Conservation (phyloP, 2,797 vertebrate species). For the Onychomys leucogaster region DNA sequence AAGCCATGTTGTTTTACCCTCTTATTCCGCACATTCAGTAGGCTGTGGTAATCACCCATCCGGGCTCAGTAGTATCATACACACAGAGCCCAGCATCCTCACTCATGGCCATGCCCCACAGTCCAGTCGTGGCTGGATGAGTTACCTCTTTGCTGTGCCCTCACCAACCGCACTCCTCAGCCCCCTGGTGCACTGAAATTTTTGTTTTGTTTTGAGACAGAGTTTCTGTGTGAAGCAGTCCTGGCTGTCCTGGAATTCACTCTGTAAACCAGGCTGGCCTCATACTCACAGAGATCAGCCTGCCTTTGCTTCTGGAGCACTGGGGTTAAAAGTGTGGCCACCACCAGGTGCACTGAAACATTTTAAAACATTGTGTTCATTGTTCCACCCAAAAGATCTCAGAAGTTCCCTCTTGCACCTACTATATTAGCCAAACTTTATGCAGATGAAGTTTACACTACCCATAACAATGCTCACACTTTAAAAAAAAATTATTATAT, state of each 20-base stretch:
- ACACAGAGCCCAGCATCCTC: background rate
- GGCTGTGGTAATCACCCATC: accelerated
- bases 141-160: background rate
- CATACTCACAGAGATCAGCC: too few species aligned
- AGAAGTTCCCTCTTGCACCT: background rate
- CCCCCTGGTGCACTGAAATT: background rate
- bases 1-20: background rate
- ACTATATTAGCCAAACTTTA: background rate
- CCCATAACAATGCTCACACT: background rate
- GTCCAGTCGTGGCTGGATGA: background rate
- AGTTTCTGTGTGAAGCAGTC: too few species aligned
- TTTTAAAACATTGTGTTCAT: background rate
- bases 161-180: background rate
- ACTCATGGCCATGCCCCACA: accelerated
- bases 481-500: too few species aligned
- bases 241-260: too few species aligned
- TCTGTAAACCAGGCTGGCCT: too few species aligned
- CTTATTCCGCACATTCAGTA: background rate
- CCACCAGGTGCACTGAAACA: too few species aligned
- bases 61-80: background rate
- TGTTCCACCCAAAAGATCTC: background rate
- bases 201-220: too few species aligned
- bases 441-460: background rate
- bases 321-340: too few species aligned
- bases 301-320: too few species aligned